Percentiles rank a stretch among this genome's conserved stretches.
These are phyloP conservation scores for Rutilus rutilus DNA, from an alignment of 2,113 vertebrate genomes.

Conservation along the genomic window DNA sequence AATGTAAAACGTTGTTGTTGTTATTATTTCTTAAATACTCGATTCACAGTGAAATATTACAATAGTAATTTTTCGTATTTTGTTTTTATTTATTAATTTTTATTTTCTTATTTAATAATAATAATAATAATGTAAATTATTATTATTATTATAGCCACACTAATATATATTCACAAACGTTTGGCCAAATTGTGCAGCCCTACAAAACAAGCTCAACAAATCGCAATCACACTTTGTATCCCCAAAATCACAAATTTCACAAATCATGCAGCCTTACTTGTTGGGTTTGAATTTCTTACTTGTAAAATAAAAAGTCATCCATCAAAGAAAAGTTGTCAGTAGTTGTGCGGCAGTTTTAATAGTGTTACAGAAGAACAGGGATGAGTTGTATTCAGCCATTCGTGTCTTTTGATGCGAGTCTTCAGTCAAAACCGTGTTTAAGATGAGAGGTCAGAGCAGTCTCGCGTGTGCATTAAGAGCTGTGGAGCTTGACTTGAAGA, in stretches of 20 bases:
- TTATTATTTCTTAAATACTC: too few relatives aligned
- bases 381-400: neutral
- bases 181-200: too few relatives aligned
- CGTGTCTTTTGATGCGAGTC: constrained; percentile 16
- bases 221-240: neutral
- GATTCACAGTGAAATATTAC: too few relatives aligned
- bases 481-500: neutral
- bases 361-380: neutral
- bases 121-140: too few relatives aligned
- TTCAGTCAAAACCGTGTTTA: constrained; percentile 21
- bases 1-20: too few relatives aligned
- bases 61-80: too few relatives aligned
- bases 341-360: neutral
- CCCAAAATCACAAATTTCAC: neutral
- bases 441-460: neutral
- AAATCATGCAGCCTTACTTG: neutral
- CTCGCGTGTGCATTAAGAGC: neutral
- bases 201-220: too few relatives aligned
- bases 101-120: too few relatives aligned
- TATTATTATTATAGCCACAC: too few relatives aligned
- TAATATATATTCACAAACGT: too few relatives aligned
- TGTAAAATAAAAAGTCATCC: neutral
- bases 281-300: constrained; percentile 17
- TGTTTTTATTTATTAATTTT: too few relatives aligned
- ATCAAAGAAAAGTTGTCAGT: constrained; percentile 13